Evolutionary conservation across 2,797 vertebrate genomes (phyloP), one percentile per base, ranked within the genome.

Genomic region (Acanthopagrus latus): DNA sequence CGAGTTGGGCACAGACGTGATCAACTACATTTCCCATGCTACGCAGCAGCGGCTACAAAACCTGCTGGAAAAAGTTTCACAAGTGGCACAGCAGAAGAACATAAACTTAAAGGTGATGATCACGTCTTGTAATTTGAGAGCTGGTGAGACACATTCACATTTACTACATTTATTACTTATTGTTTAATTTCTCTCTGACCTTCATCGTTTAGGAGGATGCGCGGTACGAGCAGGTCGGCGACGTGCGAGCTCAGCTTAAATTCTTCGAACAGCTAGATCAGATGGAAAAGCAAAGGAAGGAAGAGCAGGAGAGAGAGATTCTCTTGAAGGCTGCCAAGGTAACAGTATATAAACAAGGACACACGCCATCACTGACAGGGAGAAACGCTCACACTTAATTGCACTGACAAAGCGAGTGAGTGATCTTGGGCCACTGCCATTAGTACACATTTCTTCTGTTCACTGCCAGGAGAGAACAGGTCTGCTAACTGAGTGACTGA

Each of bases 201-300:
- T 44, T 9, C 51, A 14, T 72, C 67, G 44, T 21, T 27, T 71
- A 99, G 98, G 97, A 99, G 78, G 97, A 98, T 7, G 96, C 97
- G 81, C 95, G 94, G 74, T 95, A 95, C 0, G 96, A 98, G 86
- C 97, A 97, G 92, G 91, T 91, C 10, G 95, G 95, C 56, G 96
- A 99, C 1, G 97, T 98, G 68, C 95, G 97, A 85, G 88, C 95
- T 2, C 97, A 99, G 92, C 96, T 99, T 41, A 97, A 96, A 80
- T 99, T 97, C 89, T 98, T 99, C 60, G 97, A 99, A 91, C 97
- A 98, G 93, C 95, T 99, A 63, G 97, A 99, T 93, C 97, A 97
- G 90, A 96, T 98, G 87, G 97, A 99, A 81, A 99, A 98, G 78
- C 97, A 98, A 84, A 95, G 96, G 71, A 99, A 98, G 86, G 97